These are phyloP conservation scores for Agrotis ipsilon DNA, from an alignment of 2,888 invertebrate genomes.

Conservation along the genomic window DNA sequence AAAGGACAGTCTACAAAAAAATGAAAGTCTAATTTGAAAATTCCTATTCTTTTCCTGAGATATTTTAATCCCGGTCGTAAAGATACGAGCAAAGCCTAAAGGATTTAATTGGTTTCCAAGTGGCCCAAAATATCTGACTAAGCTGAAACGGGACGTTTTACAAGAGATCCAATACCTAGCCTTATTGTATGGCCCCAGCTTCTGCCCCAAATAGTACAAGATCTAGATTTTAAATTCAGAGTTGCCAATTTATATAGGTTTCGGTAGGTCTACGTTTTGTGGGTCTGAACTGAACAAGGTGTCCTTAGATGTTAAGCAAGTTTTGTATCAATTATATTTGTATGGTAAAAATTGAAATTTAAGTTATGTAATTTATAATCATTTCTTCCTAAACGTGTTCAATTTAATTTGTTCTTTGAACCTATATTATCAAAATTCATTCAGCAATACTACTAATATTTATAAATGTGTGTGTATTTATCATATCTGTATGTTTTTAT, in stretches of 20 bases:
- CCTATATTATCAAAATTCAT: not conserved
- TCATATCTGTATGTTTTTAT: no score
- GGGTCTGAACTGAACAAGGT: not conserved
- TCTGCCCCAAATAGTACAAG: constrained; percentile 7
- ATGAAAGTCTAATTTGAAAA: constrained; percentile 9
- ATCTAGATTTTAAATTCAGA: constrained; percentile 6
- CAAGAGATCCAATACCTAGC: not conserved
- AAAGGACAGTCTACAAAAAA: not conserved
- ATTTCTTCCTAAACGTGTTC: not conserved
- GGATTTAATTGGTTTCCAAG: constrained; percentile 1
- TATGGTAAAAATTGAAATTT: not conserved
- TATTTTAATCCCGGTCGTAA: not conserved
- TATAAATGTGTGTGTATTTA: no score
- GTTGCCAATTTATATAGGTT: not conserved
- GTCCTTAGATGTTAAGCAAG: not conserved
- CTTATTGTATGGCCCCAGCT: constrained; percentile 9
- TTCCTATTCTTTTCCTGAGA: not conserved
- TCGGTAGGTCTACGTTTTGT: not conserved
- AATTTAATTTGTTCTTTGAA: not conserved
- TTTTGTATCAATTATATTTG: not conserved
- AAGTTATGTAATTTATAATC: not conserved
- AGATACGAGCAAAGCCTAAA: not conserved
- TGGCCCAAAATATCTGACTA: not conserved
- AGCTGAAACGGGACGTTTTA: not conserved
- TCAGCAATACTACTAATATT: not conserved